phyloP scores from a whole-genome alignment of 2,797 vertebrate genomes.

The Monodelphis domestica region DNA sequence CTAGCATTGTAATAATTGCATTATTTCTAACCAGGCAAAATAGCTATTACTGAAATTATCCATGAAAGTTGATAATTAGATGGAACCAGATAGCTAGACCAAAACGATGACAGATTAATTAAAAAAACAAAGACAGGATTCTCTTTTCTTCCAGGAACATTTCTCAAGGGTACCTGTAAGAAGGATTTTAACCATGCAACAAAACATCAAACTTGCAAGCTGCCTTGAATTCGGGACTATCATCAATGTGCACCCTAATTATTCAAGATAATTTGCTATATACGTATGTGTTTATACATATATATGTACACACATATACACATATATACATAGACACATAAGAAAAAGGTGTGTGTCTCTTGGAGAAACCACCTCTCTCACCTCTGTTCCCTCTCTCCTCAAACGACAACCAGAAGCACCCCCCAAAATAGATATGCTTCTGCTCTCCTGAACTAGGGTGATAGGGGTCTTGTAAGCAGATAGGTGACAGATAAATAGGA shows the following conservation, averaged over 20 bases:
- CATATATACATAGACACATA: conserved; percentile 14
- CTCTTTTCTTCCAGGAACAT: conserved; percentile 61
- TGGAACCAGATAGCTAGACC: conserved; percentile 64
- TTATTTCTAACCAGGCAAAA: conserved; percentile 70
- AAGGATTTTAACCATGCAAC: not conserved
- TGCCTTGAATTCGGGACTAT: not conserved
- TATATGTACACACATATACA: no score
- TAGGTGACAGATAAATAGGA: conserved; percentile 4
- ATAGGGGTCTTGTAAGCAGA: conserved; percentile 4
- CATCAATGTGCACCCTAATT: conserved; percentile 23
- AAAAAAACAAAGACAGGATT: conserved; percentile 49
- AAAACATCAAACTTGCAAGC: no score
- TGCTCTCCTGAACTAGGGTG: not conserved
- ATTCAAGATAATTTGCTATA: conserved; percentile 26
- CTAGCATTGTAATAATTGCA: conserved; percentile 47
- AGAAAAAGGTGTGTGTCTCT: not conserved
- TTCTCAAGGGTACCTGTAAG: conserved; percentile 25
- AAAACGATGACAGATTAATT: conserved; percentile 68
- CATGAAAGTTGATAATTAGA: conserved; percentile 53
- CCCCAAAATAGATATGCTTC: no score
- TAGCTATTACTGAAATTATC: conserved; percentile 62
- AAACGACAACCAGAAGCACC: conserved; percentile 37
- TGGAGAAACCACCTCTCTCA: no score
- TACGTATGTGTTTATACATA: no score
- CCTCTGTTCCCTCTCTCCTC: not conserved